phyloP scores from a whole-genome alignment of 2,113 vertebrate genomes.

The Cariama cristata region DNA sequence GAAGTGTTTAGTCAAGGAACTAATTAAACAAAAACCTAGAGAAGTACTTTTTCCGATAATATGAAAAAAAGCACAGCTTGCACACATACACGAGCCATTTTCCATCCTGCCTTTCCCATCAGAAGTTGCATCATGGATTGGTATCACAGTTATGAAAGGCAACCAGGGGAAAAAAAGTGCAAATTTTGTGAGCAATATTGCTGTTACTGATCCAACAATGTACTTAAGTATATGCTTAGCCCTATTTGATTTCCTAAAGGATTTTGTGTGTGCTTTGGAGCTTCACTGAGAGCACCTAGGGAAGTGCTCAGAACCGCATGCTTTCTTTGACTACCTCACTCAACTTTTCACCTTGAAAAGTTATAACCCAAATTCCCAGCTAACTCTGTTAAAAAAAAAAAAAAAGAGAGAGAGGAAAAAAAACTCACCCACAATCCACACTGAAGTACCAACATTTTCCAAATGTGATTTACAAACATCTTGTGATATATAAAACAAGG shows the following conservation, averaged over 20 bases:
- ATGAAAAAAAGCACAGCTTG: background rate
- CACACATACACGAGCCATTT: background rate
- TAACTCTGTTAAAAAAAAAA: background rate
- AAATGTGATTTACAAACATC: background rate
- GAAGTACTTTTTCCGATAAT: background rate
- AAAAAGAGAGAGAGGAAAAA: too few relatives aligned
- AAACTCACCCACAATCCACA: background rate
- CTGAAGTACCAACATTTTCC: background rate
- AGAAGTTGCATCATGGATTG: background rate
- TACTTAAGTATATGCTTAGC: background rate
- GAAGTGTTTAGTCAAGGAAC: background rate
- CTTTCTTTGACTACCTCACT: background rate
- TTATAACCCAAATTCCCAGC: background rate
- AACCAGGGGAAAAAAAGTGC: background rate
- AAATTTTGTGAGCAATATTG: background rate
- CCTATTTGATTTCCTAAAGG: background rate
- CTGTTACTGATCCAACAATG: background rate
- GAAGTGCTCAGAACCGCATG: background rate
- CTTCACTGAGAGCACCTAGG: too few relatives aligned
- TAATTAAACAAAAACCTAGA: background rate
- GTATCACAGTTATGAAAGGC: background rate
- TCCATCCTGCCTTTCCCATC: background rate
- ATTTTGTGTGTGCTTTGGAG: accelerated
- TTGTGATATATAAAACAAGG: background rate
- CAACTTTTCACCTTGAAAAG: background rate